Conservation (phyloP, 2,113 vertebrate genomes). For the Excalfactoria chinensis region DNA sequence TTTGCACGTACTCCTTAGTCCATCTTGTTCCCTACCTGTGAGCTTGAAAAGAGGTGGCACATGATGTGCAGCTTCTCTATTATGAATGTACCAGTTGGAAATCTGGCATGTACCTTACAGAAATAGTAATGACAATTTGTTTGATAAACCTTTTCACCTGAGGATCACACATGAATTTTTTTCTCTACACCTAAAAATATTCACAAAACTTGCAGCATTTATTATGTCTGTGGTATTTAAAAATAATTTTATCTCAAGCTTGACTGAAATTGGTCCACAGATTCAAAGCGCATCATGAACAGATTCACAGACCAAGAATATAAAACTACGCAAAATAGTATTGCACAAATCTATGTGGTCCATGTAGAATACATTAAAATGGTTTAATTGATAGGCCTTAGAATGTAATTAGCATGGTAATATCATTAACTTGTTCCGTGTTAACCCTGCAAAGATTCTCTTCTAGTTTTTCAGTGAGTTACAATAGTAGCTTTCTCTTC, state of each 20-base stretch:
- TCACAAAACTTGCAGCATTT: background rate
- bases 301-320: background rate
- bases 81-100: background rate
- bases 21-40: accelerated
- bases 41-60: background rate
- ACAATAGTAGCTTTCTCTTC: slow-evolving; percentile 30
- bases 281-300: background rate
- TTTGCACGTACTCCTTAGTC: background rate
- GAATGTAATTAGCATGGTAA: slow-evolving; percentile 18
- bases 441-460: slow-evolving; percentile 48
- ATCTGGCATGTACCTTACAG: background rate
- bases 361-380: background rate
- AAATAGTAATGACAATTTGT: background rate
- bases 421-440: slow-evolving; percentile 18
- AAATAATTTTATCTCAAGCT: background rate
- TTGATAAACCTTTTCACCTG: background rate
- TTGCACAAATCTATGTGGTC: background rate
- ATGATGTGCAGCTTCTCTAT: background rate
- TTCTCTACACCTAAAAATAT: background rate
- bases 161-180: background rate
- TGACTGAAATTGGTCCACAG: background rate
- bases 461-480: slow-evolving; percentile 22
- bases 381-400: background rate
- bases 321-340: background rate
- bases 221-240: background rate